Conservation (phyloP, 2,113 vertebrate genomes). For the Protobothrops flavoviridis region DNA sequence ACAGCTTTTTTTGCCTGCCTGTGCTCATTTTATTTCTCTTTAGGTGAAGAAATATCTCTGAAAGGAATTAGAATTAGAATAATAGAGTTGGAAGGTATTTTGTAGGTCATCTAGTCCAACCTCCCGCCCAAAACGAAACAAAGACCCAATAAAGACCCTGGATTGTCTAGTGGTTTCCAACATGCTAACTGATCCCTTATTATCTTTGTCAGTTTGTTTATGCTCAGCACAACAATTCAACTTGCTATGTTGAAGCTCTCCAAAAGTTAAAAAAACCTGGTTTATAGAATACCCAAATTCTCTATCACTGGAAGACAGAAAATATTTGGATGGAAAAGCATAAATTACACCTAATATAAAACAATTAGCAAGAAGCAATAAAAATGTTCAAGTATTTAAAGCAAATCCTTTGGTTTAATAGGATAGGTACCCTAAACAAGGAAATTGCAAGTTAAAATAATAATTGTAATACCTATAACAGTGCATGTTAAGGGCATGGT, state of each 20-base stretch:
- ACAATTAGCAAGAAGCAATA: background rate
- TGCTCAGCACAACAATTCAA: background rate
- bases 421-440: background rate
- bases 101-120: too few relatives aligned
- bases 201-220: background rate
- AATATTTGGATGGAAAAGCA: background rate
- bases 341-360: background rate
- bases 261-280: background rate
- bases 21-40: background rate
- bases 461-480: background rate
- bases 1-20: background rate
- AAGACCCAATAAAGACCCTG: background rate
- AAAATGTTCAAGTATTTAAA: background rate
- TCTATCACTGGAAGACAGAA: background rate
- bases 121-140: background rate
- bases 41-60: background rate
- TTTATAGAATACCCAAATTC: background rate
- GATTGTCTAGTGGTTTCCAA: background rate
- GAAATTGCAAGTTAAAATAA: background rate
- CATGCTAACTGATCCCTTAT: background rate
- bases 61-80: background rate
- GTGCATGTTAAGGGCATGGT: background rate
- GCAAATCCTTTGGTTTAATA: background rate
- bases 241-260: background rate
- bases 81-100: too few relatives aligned